Percentiles rank a stretch among this genome's conserved stretches.
phyloP scores from a whole-genome alignment of 2,797 vertebrate species.

The Cichlasoma orientale region DNA sequence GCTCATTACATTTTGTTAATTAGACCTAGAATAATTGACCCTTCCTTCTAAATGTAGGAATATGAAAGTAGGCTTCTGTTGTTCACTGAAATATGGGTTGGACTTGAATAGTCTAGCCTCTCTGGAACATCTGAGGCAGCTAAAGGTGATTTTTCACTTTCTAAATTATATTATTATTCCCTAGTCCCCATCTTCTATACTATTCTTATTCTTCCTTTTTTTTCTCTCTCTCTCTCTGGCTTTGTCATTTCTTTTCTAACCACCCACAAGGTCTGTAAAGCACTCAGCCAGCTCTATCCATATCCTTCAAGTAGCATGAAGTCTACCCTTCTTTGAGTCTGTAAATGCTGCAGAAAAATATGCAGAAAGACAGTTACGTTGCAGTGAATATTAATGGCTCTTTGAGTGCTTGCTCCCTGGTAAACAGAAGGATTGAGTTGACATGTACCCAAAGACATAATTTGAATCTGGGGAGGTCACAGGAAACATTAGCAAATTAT shows the following conservation, averaged over 20 bases:
- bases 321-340: conserved; percentile 54
- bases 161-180: conserved; percentile 58
- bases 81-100: conserved; percentile 67
- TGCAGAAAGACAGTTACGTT: conserved; percentile 68
- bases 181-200: conserved; percentile 19
- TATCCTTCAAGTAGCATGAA: conserved; percentile 58
- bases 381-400: conserved; percentile 77
- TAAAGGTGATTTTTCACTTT: conserved; percentile 63
- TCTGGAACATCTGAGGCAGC: conserved; percentile 59
- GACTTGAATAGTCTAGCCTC: conserved; percentile 63
- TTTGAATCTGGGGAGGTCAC: conserved; percentile 85
- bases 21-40: conserved; percentile 73
- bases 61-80: conserved; percentile 49
- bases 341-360: conserved; percentile 61
- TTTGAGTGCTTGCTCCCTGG: conserved; percentile 72
- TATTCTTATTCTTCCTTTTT: conserved; percentile 42
- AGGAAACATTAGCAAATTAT: conserved; percentile 87
- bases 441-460: conserved; percentile 82
- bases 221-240: neutral
- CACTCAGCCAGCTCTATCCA: conserved; percentile 54
- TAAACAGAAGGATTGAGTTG: conserved; percentile 77
- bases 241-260: conserved; percentile 52
- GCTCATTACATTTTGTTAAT: conserved; percentile 76
- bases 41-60: conserved; percentile 67
- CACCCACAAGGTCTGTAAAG: conserved; percentile 61